These are phyloP conservation scores for Netelia inedita DNA, from an alignment of 2,888 invertebrate genomes.

Conservation along the genomic window DNA sequence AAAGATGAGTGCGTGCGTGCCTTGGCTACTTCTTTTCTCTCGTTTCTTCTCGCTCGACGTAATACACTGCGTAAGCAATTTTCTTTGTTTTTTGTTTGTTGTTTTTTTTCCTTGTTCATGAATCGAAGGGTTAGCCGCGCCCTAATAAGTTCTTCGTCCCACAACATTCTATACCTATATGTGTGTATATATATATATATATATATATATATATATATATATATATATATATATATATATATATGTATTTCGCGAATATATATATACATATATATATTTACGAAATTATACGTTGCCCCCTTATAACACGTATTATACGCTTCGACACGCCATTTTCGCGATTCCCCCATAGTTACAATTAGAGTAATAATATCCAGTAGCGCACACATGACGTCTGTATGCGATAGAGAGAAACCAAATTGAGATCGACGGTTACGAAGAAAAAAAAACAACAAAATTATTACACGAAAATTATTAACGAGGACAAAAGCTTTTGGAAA, in stretches of 20 bases:
- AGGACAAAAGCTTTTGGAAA: background rate
- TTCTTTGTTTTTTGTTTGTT: background rate
- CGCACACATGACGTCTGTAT: slow-evolving; percentile 17
- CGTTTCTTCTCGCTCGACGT: background rate
- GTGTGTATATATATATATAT: slow-evolving; percentile 5
- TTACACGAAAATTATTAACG: background rate
- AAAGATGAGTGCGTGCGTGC: slow-evolving; percentile 18
- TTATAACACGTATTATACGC: slow-evolving; percentile 42
- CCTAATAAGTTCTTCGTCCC: slow-evolving; percentile 21
- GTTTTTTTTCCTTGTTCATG: background rate
- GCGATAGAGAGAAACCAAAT: background rate
- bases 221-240: slow-evolving; percentile 4
- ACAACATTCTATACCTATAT: background rate
- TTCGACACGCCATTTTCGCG: slow-evolving; percentile 35
- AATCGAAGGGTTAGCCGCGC: slow-evolving; percentile 22
- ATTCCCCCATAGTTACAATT: slow-evolving; percentile 27
- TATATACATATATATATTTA: background rate
- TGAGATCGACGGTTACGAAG: background rate
- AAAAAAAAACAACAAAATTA: background rate
- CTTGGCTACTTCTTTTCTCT: slow-evolving; percentile 1
- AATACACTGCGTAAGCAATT: slow-evolving; percentile 14
- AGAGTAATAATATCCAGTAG: slow-evolving; percentile 49
- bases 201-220: slow-evolving; percentile 4
- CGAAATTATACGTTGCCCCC: slow-evolving; percentile 44
- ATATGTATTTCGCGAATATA: no score